A percentile compares a stretch with the other conserved stretches of the same genome.
phyloP scores from a whole-genome alignment of 2,888 invertebrate genomes.

The Cylindroiulus punctatus region DNA sequence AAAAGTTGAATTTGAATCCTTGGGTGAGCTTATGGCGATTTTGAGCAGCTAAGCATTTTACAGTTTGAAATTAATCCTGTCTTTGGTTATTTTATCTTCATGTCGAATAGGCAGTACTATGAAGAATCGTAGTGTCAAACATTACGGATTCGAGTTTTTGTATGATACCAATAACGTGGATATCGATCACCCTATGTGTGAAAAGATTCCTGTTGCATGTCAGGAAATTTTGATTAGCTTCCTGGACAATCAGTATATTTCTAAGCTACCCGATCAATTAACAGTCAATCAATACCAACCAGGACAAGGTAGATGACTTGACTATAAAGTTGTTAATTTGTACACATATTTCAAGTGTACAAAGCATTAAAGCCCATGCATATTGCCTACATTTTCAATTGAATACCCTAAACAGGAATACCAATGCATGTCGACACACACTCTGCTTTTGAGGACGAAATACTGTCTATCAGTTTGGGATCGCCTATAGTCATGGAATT shows the following conservation, averaged over 20 bases:
- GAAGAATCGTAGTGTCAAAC: conserved; percentile 86
- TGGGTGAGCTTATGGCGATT: neutral
- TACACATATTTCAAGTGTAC: too few relatives aligned
- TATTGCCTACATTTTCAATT: neutral
- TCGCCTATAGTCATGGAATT: neutral
- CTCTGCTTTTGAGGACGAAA: neutral
- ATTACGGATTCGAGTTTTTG: conserved; percentile 91
- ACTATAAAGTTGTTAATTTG: too few relatives aligned
- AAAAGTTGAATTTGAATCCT: neutral
- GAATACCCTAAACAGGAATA: neutral
- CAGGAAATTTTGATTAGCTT: conserved; percentile 74
- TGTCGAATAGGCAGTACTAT: conserved; percentile 63
- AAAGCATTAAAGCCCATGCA: neutral
- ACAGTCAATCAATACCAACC: conserved; percentile 85
- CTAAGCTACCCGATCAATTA: conserved; percentile 78
- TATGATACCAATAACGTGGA: conserved; percentile 90
- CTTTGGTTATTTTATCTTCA: neutral
- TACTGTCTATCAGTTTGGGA: neutral
- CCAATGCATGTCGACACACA: neutral
- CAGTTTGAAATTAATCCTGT: too few relatives aligned
- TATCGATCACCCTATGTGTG: conserved; percentile 73
- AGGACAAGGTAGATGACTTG: conserved; percentile 76
- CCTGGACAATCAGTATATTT: conserved; percentile 64
- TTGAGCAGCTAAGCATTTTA: too few relatives aligned
- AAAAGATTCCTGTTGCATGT: conserved; percentile 78